Evolutionary conservation across 2,888 invertebrate species (phyloP), one percentile per base, ranked within the genome.

Genomic region (Limulus polyphemus): DNA sequence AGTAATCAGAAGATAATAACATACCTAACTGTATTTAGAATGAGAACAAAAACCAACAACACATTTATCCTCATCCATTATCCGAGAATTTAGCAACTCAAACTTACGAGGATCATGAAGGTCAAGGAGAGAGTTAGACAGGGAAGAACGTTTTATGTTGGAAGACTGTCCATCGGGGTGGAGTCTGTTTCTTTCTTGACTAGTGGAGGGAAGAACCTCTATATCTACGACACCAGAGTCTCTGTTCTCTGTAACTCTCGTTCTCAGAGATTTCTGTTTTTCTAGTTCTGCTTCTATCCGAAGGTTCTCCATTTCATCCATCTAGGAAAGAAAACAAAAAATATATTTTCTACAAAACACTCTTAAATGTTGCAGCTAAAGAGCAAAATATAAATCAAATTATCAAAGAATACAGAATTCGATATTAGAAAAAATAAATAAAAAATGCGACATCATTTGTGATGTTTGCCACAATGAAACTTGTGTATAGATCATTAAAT

Each of bases 221-320:
- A 57, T 47, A n/a, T 57, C 57, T 11, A n/a, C 16, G 14, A 57
- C 57, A n/a, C 57, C 57, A 11, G 57, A 57, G 57, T 57, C 57
- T 13, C 47, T 16, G 46, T 57, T 57, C 7, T 54, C 54, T n/a
- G 16, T 32, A 4, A 1, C 54, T 13, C 54, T 11, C 4, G 54
- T n/a, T n/a, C 16, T 32, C 32, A 32, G 32, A 32, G 32, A 32
- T 3, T 54, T 16, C 14, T 54, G 54, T 57, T 57, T 56, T 49
- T 57, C 57, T 10, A 57, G 46, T n/a, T 57, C 57, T 11, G 57
- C 49, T 49, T 57, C 57, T 32, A 57, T 57, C 2, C 57, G 47
- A 47, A 57, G 57, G 0, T 57, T 57, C 46, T 57, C 57, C 57
- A 57, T 57, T 9, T 57, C 57, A 17, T 57, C 57, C 57, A 57